Conservation (phyloP, 2,888 invertebrate species). For the Antitype chi region DNA sequence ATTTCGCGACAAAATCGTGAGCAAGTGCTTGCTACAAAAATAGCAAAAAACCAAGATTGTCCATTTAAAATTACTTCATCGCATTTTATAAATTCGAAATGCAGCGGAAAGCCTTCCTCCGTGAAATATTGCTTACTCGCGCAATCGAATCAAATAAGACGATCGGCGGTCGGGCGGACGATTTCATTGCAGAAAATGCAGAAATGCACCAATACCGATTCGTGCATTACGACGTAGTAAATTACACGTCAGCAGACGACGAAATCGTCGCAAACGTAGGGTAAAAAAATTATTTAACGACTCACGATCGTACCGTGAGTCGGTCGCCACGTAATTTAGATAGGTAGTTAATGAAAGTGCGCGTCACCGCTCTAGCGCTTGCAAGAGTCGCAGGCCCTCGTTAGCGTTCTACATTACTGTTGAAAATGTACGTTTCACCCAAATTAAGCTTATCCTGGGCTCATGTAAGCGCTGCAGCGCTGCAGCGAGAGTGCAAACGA, state of each 20-base stretch:
- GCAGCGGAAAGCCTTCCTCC: conserved; percentile 21
- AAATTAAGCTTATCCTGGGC: conserved; percentile 63
- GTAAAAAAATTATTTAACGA: no score
- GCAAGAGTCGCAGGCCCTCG: conserved; percentile 48
- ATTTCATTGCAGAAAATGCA: conserved; percentile 50
- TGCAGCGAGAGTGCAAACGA: conserved; percentile 45
- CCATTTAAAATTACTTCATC: conserved; percentile 23
- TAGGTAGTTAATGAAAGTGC: conserved; percentile 66
- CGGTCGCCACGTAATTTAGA: conserved; percentile 61
- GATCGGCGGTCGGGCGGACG: conserved; percentile 27
- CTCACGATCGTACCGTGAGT: conserved; percentile 52
- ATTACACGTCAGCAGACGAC: conserved; percentile 29
- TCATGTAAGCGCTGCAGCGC: conserved; percentile 38
- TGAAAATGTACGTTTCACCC: conserved; percentile 59
- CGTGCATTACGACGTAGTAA: conserved; percentile 46
- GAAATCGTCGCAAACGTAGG: conserved; percentile 48
- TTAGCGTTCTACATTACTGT: conserved; percentile 66
- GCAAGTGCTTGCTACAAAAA: background rate
- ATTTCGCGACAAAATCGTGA: background rate
- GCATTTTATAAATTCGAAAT: conserved; percentile 40
- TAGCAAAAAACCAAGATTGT: conserved; percentile 7
- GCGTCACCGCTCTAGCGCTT: conserved; percentile 50
- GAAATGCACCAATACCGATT: conserved; percentile 43
- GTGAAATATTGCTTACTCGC: conserved; percentile 57
- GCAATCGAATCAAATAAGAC: conserved; percentile 56